A percentile compares a stretch with the other conserved stretches of the same genome.
Evolutionary conservation across 2,888 invertebrate species (phyloP).

Genomic region (Cerastoderma edule): DNA sequence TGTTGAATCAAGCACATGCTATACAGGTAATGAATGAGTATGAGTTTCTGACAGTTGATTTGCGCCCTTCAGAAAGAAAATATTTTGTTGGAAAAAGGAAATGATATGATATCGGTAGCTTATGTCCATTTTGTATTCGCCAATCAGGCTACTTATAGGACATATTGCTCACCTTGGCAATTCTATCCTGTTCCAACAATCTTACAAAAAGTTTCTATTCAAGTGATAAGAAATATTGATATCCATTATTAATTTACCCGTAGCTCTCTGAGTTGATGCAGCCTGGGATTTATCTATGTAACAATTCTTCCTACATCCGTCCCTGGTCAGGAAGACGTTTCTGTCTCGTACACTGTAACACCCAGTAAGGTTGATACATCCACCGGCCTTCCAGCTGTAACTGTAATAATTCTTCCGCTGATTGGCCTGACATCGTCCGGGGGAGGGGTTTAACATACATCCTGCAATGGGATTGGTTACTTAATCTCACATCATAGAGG

Average conservation of each 20-base stretch:
- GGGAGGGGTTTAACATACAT: conserved; percentile 41
- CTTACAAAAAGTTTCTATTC: too few species aligned
- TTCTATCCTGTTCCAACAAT: background rate
- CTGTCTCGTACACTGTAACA: conserved; percentile 33
- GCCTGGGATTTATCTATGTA: conserved; percentile 15
- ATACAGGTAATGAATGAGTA: too few species aligned
- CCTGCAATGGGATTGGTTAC: too few species aligned
- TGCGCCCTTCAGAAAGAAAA: too few species aligned
- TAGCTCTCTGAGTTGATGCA: conserved; percentile 6
- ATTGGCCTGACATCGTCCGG: conserved; percentile 38
- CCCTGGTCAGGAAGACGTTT: conserved; percentile 18
- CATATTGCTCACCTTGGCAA: conserved; percentile 1
- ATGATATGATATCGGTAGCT: too few species aligned
- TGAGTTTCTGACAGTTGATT: too few species aligned
- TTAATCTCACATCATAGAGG: too few species aligned
- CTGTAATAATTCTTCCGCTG: conserved; percentile 37
- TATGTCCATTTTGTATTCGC: too few species aligned
- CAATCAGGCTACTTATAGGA: too few species aligned
- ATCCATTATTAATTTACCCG: background rate
- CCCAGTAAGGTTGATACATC: conserved; percentile 39
- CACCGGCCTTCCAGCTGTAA: conserved; percentile 41
- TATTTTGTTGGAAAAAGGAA: too few species aligned
- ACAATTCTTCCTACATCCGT: conserved; percentile 33
- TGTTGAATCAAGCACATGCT: too few species aligned
- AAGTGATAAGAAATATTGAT: background rate